Evolutionary conservation across 2,113 vertebrate species (phyloP).

Genomic region (Neopipo cinnamomea): DNA sequence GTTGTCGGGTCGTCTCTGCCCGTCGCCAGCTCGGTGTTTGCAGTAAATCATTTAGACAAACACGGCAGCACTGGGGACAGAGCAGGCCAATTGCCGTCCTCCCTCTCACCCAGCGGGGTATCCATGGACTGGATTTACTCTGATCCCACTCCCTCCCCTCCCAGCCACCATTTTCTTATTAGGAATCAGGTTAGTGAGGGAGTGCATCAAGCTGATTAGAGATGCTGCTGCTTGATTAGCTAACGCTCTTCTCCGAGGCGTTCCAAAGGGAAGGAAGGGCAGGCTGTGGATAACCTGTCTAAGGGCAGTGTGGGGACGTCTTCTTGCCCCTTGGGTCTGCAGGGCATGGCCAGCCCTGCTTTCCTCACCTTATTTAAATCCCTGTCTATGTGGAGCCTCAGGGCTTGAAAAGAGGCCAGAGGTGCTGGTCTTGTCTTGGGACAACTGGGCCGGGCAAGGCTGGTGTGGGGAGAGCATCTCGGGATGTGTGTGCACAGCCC

Average conservation of each 20-base stretch:
- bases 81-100: neutral
- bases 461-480: neutral
- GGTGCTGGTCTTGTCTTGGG: neutral
- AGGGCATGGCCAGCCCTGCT: neutral
- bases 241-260: neutral
- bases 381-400: rapidly evolving
- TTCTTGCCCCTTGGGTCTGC: neutral
- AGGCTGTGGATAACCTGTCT: neutral
- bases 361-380: neutral
- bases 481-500: rapidly evolving
- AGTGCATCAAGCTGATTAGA: constrained; percentile 66
- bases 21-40: neutral
- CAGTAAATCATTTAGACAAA: constrained; percentile 58
- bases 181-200: constrained; percentile 62
- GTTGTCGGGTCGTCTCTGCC: neutral
- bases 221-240: constrained; percentile 68
- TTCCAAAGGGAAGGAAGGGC: neutral
- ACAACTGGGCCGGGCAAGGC: neutral
- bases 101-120: neutral
- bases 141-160: neutral
- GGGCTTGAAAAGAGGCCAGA: neutral
- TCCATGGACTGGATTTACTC: constrained; percentile 2
- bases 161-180: constrained; percentile 58
- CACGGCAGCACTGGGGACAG: neutral
- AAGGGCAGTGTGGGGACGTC: rapidly evolving